Evolutionary conservation across 2,888 invertebrate species (phyloP).

Genomic region (Lasioglossum pauxillum): DNA sequence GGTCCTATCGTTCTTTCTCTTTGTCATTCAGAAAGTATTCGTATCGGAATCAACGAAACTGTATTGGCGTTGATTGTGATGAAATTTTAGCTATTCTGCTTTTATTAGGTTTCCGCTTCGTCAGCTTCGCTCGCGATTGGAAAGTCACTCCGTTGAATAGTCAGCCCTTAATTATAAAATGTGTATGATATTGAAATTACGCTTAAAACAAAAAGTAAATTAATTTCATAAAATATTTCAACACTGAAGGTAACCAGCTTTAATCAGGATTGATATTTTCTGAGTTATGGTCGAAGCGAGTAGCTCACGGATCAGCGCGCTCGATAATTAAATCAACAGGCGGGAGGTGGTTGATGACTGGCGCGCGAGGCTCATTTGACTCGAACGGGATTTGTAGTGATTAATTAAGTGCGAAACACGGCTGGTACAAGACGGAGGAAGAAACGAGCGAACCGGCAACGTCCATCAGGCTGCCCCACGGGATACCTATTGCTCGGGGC

Average conservation of each 20-base stretch:
- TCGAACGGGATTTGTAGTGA: slow-evolving; percentile 60
- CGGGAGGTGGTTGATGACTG: slow-evolving; percentile 3
- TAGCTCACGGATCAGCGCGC: not conserved
- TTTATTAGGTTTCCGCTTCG: not conserved
- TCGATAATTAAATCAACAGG: slow-evolving; percentile 46
- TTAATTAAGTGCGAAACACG: slow-evolving; percentile 63
- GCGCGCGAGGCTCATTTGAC: slow-evolving; percentile 33
- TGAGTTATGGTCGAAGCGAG: not conserved
- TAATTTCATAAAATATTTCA: not conserved
- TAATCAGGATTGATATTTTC: not conserved
- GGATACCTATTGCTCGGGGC: slow-evolving; percentile 68
- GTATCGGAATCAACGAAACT: not conserved
- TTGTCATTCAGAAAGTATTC: not conserved
- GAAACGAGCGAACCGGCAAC: slow-evolving; percentile 62
- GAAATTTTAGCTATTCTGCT: not conserved
- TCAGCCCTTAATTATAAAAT: too few species aligned
- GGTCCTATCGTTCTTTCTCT: not conserved
- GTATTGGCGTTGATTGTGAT: not conserved
- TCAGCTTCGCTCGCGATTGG: too few species aligned
- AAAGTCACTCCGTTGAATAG: not conserved
- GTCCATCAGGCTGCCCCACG: slow-evolving; percentile 76
- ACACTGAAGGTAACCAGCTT: not conserved
- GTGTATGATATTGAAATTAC: not conserved
- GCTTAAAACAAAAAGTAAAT: not conserved
- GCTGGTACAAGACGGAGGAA: slow-evolving; percentile 62